phyloP scores from a whole-genome alignment of 2,888 invertebrate species.

The Silvanus unidentatus region DNA sequence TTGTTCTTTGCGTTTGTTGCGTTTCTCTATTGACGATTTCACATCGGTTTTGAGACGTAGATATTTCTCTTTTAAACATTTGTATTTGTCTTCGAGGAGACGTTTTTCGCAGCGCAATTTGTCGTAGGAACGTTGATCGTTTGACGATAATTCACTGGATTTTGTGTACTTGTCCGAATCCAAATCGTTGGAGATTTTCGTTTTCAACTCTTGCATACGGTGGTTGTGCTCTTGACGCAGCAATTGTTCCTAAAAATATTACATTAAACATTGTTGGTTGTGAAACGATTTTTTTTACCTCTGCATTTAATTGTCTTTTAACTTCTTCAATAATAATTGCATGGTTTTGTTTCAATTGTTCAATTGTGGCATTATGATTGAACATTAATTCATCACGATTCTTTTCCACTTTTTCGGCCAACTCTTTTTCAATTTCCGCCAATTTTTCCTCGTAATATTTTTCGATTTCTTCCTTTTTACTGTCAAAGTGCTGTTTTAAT shows the following conservation, averaged over 20 bases:
- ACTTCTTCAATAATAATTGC: slow-evolving; percentile 55
- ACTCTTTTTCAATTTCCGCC: slow-evolving; percentile 50
- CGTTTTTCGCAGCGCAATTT: slow-evolving; percentile 65
- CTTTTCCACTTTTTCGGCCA: slow-evolving; percentile 44
- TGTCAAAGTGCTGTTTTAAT: slow-evolving; percentile 35
- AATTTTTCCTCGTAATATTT: slow-evolving; percentile 49
- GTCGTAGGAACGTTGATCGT: slow-evolving; percentile 49
- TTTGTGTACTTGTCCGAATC: slow-evolving; percentile 34
- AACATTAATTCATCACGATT: slow-evolving; percentile 50
- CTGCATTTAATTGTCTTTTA: slow-evolving; percentile 58
- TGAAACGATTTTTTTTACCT: slow-evolving; percentile 52
- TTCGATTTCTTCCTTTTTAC: slow-evolving; percentile 45
- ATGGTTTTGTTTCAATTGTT: slow-evolving; percentile 55
- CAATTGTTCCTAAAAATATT: slow-evolving; percentile 55
- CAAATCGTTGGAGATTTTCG: slow-evolving; percentile 53
- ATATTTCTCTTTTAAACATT: slow-evolving; percentile 76
- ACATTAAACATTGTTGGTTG: slow-evolving; percentile 3
- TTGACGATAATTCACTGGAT: slow-evolving; percentile 7
- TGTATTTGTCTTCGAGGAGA: slow-evolving; percentile 71
- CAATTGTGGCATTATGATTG: slow-evolving; percentile 52
- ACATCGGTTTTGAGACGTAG: slow-evolving; percentile 73
- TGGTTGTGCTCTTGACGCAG: slow-evolving; percentile 63
- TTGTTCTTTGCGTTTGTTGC: slow-evolving; percentile 61
- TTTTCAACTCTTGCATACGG: slow-evolving; percentile 58
- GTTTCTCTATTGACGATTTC: slow-evolving; percentile 68